These are phyloP conservation scores for Tragelaphus strepsiceros DNA, from an alignment of 2,113 vertebrate species.

Conservation along the genomic window DNA sequence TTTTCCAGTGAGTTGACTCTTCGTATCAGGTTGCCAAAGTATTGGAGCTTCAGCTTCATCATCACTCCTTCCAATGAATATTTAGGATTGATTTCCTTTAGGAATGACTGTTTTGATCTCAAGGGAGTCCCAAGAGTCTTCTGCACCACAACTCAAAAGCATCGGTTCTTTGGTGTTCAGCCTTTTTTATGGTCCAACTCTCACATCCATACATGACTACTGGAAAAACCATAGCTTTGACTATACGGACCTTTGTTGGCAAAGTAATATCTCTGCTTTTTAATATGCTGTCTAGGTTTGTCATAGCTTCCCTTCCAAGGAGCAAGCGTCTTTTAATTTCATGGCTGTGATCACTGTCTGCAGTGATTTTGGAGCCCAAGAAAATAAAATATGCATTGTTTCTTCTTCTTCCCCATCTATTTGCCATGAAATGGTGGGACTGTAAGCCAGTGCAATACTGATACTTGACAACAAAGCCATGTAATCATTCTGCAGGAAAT, in stretches of 20 bases:
- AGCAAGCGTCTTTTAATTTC: background rate
- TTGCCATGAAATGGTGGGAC: background rate
- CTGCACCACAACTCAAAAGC: background rate
- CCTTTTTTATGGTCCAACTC: background rate
- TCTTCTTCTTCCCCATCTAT: background rate
- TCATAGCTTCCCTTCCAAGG: background rate
- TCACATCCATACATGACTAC: background rate
- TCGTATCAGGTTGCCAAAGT: background rate
- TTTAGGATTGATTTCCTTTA: background rate
- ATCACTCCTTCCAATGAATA: background rate
- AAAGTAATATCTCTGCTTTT: background rate
- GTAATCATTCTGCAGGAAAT: background rate
- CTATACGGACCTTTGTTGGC: background rate
- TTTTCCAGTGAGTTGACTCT: background rate
- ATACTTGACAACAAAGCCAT: background rate
- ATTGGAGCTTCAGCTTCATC: background rate
- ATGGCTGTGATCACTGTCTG: background rate
- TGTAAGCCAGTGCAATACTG: background rate
- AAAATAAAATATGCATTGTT: background rate
- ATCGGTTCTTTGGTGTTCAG: background rate
- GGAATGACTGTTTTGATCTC: background rate
- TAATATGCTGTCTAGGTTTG: background rate
- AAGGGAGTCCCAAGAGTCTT: background rate
- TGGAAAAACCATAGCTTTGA: background rate
- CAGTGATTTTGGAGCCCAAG: background rate